These are phyloP conservation scores for Muscicapa comitata DNA, from an alignment of 2,797 vertebrate species.

Conservation along the genomic window DNA sequence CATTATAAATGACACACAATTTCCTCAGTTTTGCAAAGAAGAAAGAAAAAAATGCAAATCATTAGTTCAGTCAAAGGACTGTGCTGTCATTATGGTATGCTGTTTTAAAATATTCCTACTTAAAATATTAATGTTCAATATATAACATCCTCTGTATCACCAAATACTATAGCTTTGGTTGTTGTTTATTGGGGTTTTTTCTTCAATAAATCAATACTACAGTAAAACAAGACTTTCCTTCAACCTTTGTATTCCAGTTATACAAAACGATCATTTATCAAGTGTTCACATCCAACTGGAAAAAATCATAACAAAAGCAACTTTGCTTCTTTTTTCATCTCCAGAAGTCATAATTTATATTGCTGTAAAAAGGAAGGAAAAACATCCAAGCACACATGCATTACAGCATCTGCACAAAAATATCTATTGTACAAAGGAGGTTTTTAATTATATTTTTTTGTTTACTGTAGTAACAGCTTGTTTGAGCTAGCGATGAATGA, in stretches of 20 bases:
- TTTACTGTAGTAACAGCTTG: not conserved
- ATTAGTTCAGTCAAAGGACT: not conserved
- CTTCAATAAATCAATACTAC: not conserved
- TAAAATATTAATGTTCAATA: not conserved
- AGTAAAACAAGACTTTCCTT: not conserved
- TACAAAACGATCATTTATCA: not conserved
- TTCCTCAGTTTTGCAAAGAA: not conserved
- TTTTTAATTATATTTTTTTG: not conserved
- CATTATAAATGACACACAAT: not conserved
- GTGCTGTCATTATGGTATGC: not conserved
- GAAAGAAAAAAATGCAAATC: not conserved
- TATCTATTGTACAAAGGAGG: not conserved
- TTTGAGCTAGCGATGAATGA: slow-evolving; percentile 55
- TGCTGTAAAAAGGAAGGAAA: slow-evolving; percentile 43
- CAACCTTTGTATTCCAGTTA: not conserved
- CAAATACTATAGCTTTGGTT: not conserved
- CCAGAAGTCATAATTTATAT: not conserved
- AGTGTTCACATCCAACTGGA: not conserved
- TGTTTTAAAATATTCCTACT: not conserved
- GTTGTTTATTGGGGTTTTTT: not conserved
- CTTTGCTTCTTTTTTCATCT: slow-evolving; percentile 12
- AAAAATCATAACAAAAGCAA: slow-evolving; percentile 19
- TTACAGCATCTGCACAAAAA: not conserved
- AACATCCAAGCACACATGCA: not conserved
- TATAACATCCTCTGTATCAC: not conserved